These are phyloP conservation scores for Phoxinus phoxinus DNA, from an alignment of 2,113 vertebrate genomes.

Conservation along the genomic window DNA sequence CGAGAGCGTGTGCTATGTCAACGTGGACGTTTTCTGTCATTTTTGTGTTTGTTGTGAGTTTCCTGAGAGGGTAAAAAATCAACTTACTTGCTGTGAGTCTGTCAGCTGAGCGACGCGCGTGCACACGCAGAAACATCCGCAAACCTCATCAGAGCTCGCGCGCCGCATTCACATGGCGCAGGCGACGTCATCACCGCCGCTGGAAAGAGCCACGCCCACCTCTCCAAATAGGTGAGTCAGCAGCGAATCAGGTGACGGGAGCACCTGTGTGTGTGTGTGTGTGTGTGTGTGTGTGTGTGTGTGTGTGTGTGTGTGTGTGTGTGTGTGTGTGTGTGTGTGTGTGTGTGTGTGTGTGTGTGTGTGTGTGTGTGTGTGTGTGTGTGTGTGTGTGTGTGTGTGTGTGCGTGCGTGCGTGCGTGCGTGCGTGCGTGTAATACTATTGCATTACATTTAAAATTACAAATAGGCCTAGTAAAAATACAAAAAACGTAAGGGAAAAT, in stretches of 20 bases:
- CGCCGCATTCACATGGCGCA: constrained; percentile 40
- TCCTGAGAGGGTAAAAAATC: constrained; percentile 24
- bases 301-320: too few relatives aligned
- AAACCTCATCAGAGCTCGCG: constrained; percentile 40
- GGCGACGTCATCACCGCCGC: constrained; percentile 40
- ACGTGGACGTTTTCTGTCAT: not conserved
- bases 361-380: too few relatives aligned
- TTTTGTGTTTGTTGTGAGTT: not conserved
- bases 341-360: too few relatives aligned
- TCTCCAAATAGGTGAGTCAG: not conserved
- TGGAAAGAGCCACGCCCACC: constrained; percentile 10
- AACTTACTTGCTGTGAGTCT: constrained; percentile 65
- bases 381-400: too few relatives aligned
- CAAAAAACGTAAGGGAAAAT: not conserved
- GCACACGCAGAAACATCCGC: constrained; percentile 44
- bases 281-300: too few relatives aligned
- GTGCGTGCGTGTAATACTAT: too few relatives aligned
- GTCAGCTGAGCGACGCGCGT: constrained; percentile 52
- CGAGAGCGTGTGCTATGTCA: not conserved
- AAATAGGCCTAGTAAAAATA: too few relatives aligned
- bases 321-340: too few relatives aligned
- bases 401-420: too few relatives aligned
- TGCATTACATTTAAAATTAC: not conserved
- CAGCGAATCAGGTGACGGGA: not conserved
- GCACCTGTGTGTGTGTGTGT: not conserved